A percentile compares a stretch with the other conserved stretches of the same genome.
Conservation (phyloP, 2,113 vertebrate species). For the Istiophorus platypterus region DNA sequence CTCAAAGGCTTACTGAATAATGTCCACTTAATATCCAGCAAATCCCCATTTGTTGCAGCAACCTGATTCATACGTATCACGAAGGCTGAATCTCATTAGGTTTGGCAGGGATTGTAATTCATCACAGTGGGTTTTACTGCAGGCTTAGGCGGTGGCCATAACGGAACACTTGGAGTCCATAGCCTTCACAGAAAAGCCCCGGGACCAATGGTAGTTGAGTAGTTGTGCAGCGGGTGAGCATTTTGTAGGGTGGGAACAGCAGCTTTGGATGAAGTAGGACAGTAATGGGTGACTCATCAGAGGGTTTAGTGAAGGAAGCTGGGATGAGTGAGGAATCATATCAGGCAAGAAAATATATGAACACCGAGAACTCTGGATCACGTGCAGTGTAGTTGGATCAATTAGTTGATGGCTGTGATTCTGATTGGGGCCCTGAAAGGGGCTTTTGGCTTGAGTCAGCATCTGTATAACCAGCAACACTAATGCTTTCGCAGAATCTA, state of each 20-base stretch:
- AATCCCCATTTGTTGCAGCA: background rate
- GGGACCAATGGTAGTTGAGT: background rate
- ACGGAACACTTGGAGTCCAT: background rate
- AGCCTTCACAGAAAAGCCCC: background rate
- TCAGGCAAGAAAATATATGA: too few relatives aligned
- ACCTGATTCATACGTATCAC: background rate
- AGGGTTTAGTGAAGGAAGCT: background rate
- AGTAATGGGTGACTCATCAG: too few relatives aligned
- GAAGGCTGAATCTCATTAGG: conserved; percentile 1
- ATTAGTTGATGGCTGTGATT: background rate
- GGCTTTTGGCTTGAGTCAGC: background rate
- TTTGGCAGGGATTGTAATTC: background rate
- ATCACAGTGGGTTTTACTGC: background rate
- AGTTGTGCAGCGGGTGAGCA: background rate
- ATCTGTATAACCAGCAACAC: background rate
- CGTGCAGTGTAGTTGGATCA: background rate
- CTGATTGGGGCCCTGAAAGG: background rate
- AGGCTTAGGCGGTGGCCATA: background rate
- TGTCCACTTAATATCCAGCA: background rate
- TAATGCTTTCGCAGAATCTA: conserved; percentile 3
- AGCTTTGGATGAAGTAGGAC: too few relatives aligned
- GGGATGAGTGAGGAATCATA: background rate
- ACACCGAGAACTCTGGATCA: background rate
- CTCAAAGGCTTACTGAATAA: background rate
- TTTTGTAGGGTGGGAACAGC: too few relatives aligned